Evolutionary conservation across 2,797 vertebrate species (phyloP).

Genomic region (Coccyzus lansbergi): DNA sequence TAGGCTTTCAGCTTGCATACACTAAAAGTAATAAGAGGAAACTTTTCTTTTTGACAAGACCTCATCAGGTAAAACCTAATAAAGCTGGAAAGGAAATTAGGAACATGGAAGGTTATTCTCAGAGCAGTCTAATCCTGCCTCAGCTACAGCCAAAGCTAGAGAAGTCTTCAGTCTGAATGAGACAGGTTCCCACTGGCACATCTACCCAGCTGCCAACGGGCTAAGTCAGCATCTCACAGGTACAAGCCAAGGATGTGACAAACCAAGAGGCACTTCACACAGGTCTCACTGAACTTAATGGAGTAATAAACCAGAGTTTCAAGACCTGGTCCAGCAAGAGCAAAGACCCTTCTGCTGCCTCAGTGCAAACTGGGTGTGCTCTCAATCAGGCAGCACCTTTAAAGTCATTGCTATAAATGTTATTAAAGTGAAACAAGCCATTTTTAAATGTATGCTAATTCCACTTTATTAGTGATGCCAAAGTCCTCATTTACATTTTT

Average conservation of each 20-base stretch:
- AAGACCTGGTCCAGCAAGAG: background rate
- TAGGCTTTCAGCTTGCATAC: background rate
- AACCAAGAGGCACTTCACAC: background rate
- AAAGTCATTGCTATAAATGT: conserved; percentile 49
- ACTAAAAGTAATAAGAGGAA: conserved; percentile 47
- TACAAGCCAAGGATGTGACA: background rate
- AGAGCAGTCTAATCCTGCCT: conserved; percentile 44
- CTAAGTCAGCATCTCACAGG: background rate
- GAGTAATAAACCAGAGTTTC: background rate
- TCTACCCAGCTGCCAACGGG: background rate
- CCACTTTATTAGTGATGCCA: conserved; percentile 78
- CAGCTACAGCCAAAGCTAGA: background rate
- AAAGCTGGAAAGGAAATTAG: conserved; percentile 76
- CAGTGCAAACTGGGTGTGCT: conserved; percentile 3
- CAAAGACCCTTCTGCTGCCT: background rate
- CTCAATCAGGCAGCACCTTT: conserved; percentile 27
- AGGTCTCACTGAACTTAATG: background rate
- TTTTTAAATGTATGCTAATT: conserved; percentile 77
- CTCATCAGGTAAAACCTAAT: conserved; percentile 78
- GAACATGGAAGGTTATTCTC: conserved; percentile 71
- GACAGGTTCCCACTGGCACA: background rate
- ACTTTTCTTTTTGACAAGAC: conserved; percentile 73
- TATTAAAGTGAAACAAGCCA: conserved; percentile 67
- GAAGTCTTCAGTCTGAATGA: background rate
- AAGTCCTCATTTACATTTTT: conserved; percentile 82